Conservation (phyloP, 2,113 vertebrate species). For the Paradoxurus hermaphroditus region DNA sequence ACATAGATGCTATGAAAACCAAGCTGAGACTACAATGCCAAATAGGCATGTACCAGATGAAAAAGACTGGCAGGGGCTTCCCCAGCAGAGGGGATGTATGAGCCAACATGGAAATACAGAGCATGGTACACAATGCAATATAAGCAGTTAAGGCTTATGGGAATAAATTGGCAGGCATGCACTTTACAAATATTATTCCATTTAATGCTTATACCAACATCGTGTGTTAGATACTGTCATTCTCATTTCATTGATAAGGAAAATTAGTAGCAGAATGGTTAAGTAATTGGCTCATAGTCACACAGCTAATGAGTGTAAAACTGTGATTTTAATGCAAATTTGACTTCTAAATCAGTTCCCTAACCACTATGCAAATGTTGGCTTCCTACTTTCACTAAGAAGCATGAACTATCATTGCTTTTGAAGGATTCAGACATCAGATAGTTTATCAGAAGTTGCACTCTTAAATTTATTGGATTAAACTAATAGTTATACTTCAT, state of each 20-base stretch:
- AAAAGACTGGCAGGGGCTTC: neutral
- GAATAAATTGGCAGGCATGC: neutral
- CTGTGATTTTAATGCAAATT: conserved; percentile 26
- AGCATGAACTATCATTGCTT: neutral
- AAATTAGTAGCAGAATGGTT: conserved; percentile 26
- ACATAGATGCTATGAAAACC: neutral
- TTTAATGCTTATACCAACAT: neutral
- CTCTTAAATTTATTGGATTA: neutral
- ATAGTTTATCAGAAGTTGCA: neutral
- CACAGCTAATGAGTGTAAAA: conserved; percentile 21
- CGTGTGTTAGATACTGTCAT: neutral
- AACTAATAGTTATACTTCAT: neutral
- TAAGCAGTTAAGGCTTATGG: neutral
- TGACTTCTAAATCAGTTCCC: neutral
- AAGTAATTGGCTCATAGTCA: neutral
- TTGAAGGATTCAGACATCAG: neutral
- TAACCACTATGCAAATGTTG: neutral
- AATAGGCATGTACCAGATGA: neutral
- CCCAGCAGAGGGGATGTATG: neutral
- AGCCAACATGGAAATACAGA: neutral
- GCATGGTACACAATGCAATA: neutral
- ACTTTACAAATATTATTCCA: neutral
- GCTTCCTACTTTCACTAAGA: neutral
- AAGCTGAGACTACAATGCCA: neutral
- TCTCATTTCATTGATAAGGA: conserved; percentile 44